Evolutionary conservation across 2,113 vertebrate genomes (phyloP), one percentile per base, ranked within the genome.

Genomic region (Setophaga petechia): DNA sequence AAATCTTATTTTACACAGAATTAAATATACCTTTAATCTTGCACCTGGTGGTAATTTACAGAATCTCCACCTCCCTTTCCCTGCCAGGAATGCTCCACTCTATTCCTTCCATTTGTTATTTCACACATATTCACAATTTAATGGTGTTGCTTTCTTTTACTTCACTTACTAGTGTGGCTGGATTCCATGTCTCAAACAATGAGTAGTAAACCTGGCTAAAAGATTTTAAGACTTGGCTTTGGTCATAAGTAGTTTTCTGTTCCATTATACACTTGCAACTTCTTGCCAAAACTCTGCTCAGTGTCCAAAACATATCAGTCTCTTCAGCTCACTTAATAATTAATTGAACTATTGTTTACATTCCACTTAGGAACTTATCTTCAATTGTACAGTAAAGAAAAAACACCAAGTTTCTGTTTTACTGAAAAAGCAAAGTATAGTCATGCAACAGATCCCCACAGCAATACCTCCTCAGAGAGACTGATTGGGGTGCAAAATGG

Each of bases 211-310:
- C 91, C 41, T 69, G 84, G 63, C 84, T 96, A 87, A 66, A 94
- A 94, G 90, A 91, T 71, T 78, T 96, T 91, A 94, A 91, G 75
- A 89, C 84, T 90, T 93, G 94, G 93, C 90, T 93, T 84, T 86
- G 16, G 65, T 61, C 51, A 87, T 72, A 65, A 16, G 62, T 18
- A 84, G 74, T 52, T 96, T 95, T 96, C 79, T 66, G 86, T 95
- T 95, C 75, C 87, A 96, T 86, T 90, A 93, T 52, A 87, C 43
- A 44, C 44, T 74, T 63, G 27, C 58, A 79, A 27, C 18, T 84
- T 74, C 62, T 89, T 85, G 82, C 90, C 84, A 87, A 74, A 83
- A 87, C 55, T 44, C 76, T 31, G 66, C 61, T 93, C 55, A 83
- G 12, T 84, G 95, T 87, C 69, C 83, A 77, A 89, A 76, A 44